These are phyloP conservation scores for Campylomormyrus numenius DNA, from an alignment of 2,113 vertebrate species.

Conservation along the genomic window DNA sequence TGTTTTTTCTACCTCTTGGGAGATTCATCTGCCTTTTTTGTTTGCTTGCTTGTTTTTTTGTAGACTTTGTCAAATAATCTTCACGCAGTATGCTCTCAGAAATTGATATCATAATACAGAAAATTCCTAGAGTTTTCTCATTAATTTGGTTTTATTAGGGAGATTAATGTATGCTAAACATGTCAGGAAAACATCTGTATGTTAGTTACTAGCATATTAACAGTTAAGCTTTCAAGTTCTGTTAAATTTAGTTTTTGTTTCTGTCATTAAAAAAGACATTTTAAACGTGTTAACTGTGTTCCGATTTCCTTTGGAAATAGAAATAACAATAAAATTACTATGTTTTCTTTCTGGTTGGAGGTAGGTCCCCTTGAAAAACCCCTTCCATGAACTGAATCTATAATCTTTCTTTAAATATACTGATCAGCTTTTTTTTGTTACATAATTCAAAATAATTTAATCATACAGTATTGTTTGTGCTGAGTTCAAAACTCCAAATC, in stretches of 20 bases:
- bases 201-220: not conserved
- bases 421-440: not conserved
- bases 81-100: not conserved
- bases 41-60: not conserved
- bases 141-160: not conserved
- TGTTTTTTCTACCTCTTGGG: not conserved
- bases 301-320: not conserved
- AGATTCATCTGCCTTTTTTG: not conserved
- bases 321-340: not conserved
- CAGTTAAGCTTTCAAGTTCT: not conserved
- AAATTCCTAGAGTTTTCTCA: not conserved
- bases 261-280: not conserved
- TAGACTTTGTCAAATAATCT: not conserved
- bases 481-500: not conserved
- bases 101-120: not conserved
- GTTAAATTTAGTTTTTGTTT: not conserved
- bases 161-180: not conserved
- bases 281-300: not conserved
- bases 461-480: not conserved
- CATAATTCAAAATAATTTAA: not conserved
- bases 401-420: not conserved
- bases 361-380: not conserved
- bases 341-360: not conserved
- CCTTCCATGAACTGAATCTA: not conserved
- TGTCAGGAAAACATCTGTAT: not conserved